A percentile compares a stretch with the other conserved stretches of the same genome.
Conservation (phyloP, 2,888 invertebrate genomes). For the Sesia bembeciformis region DNA sequence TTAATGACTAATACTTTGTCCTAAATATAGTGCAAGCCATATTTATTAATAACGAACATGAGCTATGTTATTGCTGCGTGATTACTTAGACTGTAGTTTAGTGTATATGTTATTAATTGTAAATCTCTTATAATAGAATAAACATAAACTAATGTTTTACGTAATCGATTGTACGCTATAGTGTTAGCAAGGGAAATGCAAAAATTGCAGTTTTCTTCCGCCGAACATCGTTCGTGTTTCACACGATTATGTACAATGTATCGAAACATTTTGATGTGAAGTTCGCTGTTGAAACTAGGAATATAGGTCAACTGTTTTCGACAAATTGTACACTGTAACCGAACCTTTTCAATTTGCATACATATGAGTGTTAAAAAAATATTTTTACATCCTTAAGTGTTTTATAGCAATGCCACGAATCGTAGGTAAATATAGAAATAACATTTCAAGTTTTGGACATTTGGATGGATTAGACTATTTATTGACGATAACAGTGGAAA, state of each 20-base stretch:
- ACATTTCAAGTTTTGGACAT: neutral
- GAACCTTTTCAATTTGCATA: neutral
- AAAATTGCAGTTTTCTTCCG: constrained; percentile 41
- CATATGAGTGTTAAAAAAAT: neutral
- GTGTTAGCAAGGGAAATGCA: constrained; percentile 25
- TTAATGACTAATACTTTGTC: too few species aligned
- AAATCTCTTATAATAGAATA: too few species aligned
- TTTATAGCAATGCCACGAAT: too few species aligned
- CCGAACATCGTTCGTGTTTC: constrained; percentile 25
- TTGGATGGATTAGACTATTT: neutral
- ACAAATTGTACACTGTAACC: neutral
- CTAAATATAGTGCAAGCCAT: too few species aligned
- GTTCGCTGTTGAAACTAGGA: constrained; percentile 32
- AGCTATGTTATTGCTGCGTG: too few species aligned
- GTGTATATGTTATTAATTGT: too few species aligned
- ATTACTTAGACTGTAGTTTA: too few species aligned
- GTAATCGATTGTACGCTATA: neutral
- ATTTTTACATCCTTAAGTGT: too few species aligned
- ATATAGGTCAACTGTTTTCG: constrained; percentile 12
- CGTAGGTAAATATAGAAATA: too few species aligned
- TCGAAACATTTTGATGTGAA: constrained; percentile 19
- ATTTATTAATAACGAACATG: too few species aligned
- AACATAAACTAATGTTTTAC: too few species aligned
- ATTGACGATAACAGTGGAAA: neutral
- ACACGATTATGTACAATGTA: constrained; percentile 12